Base-by-base conservation (phyloP, 1,140 invertebrate genomes). In the Meloidogyne chitwoodi region DNA sequence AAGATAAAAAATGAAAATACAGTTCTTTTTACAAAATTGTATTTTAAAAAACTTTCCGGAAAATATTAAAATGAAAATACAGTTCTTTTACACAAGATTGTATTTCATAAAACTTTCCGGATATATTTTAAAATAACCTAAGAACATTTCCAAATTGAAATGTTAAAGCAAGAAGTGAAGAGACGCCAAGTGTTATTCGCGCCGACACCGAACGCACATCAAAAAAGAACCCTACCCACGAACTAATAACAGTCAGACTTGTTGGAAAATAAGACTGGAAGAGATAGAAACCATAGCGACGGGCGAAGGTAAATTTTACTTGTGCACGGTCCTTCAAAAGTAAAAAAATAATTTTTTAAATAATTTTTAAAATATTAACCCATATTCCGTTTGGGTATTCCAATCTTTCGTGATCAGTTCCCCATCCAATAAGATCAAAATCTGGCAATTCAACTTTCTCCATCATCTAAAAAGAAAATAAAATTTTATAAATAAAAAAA, bases 261-360 rank as follows among this genome's bases (percentile, higher is more conserved):
- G 85, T 86, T 11, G 85, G 85, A 48, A 86, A 86, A 44, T 86
- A 86, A 3, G 84, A 83, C 72, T 86, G 85, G 73, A 86, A 86
- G 1, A 86, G 77, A 75, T 86, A 86, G 78, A 86, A 86, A 26
- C 85, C 85, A 77, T 86, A 86, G 22, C 85, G 83, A 41, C 85
- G 69, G 38, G 86, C 84, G 66, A 86, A 86, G n/a, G 84, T 87
- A 74, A 86, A 86, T 77, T 87, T 84, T 12, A 85, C 84, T 83
- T 85, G 70, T 2, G 70, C 70, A 38, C 70, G 70, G 3, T 72
- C 70, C 68, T 72, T 27, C n/a, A 61, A 31, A 26, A n/a, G 26
- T n/a, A 10, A 34, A 48, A 34, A n/a, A n/a, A n/a, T 31, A 72
- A 72, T 11, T 4, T 70, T 70, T n/a, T 70, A 64, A 64, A 64